Evolutionary conservation across 2,797 vertebrate genomes (phyloP), one percentile per base, ranked within the genome.

Genomic region (Propithecus perrieri): DNA sequence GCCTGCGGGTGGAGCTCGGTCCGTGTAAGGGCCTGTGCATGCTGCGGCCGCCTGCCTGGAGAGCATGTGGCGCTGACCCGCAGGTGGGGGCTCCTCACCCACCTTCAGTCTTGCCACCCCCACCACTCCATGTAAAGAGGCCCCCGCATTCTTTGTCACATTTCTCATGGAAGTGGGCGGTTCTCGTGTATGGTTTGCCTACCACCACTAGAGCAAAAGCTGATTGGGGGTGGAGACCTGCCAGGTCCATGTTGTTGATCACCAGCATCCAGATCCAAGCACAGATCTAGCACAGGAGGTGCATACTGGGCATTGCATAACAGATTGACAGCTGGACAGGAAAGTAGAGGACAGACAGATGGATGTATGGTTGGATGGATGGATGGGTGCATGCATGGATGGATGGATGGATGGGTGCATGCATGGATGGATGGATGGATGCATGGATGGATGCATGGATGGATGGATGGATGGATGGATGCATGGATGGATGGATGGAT

Each of bases 21-120:
- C 4, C 26, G 0, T 8, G 4, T 14, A 4, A 28, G 43, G 75
- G 5, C 26, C 65, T 14, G 8, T 63, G 78, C 17, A 1, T 50
- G 33, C 72, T 55, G 38, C 0, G 15, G 33, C 26, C 0, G 2
- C 55, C 30, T 18, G 33, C 24, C 84, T 20, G 35, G 30, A 15
- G 14, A 14, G 2, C 2, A 1, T 10, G 0, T n/a, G 72, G 24
- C 28, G 7, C 18, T 50, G 33, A 48, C 53, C 30, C 10, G 6
- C 24, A 8, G 18, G 6, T 74, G 13, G 43, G 59, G 71, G 50
- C 43, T 50, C 50, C 38, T 41, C 2, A 12, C n/a, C 9, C n/a
- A 15, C 26, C 1, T 59, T 67, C 65, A 24, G 17, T 59, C 43
- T 78, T 18, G 28, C 14, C 46, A 17, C 81, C 46, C 71, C 24